A percentile compares a stretch with the other conserved stretches of the same genome.
Conservation (phyloP, 2,113 vertebrate genomes). For the Myotis yumanensis region DNA sequence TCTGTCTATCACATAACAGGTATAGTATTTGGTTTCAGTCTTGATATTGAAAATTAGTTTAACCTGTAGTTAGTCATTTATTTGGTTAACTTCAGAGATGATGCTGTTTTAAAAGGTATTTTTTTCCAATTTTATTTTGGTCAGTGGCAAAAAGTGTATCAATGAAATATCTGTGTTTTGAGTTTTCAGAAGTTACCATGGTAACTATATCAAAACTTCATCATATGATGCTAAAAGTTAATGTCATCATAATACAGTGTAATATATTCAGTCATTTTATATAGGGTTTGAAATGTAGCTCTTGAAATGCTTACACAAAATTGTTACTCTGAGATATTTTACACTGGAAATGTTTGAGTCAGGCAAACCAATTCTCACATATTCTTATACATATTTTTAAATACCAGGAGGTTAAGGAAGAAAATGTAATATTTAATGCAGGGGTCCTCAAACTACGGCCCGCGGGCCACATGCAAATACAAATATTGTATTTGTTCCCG, state of each 20-base stretch:
- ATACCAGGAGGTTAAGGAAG: not conserved
- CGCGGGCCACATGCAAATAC: too few relatives aligned
- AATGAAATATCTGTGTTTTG: not conserved
- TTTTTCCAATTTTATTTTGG: not conserved
- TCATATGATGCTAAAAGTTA: not conserved
- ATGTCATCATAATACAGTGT: not conserved
- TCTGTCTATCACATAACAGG: slow-evolving; percentile 99
- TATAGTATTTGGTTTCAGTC: slow-evolving; percentile 70
- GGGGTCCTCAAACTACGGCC: too few relatives aligned
- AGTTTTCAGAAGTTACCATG: not conserved
- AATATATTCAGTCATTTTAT: not conserved
- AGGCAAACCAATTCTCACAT: not conserved
- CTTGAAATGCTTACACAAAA: not conserved
- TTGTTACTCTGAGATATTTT: not conserved
- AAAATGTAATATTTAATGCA: not conserved
- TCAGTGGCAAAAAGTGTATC: not conserved
- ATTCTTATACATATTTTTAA: not conserved
- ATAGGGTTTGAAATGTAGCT: not conserved
- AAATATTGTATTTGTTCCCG: too few relatives aligned
- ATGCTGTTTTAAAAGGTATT: not conserved
- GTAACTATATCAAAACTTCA: not conserved
- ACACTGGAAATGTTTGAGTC: not conserved
- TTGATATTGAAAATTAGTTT: slow-evolving; percentile 21
- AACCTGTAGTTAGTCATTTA: not conserved
- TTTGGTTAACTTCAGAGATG: slow-evolving; percentile 9